Conservation (phyloP, 2,797 vertebrate genomes). For the Bovichtus variegatus region DNA sequence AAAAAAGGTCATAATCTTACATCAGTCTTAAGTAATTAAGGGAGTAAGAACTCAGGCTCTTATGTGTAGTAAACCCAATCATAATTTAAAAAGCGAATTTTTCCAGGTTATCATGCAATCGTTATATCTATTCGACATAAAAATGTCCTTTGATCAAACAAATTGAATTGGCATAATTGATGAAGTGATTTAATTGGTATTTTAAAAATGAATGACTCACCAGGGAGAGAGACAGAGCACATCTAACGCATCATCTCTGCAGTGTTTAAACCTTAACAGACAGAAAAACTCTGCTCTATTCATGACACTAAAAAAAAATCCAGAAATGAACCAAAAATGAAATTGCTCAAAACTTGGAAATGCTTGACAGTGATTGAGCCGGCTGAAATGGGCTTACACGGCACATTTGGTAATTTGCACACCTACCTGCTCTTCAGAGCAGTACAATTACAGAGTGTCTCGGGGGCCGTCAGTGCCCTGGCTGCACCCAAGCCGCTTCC, state of each 20-base stretch:
- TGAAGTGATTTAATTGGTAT: slow-evolving; percentile 6
- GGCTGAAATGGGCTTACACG: slow-evolving; percentile 84
- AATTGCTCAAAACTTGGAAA: slow-evolving; percentile 78
- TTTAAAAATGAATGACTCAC: slow-evolving; percentile 1
- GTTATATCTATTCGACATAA: neutral
- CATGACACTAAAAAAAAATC: slow-evolving; percentile 66
- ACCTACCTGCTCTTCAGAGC: slow-evolving; percentile 88
- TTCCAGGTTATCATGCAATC: neutral
- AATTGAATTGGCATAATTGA: neutral
- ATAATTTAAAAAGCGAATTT: neutral
- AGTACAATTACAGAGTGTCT: slow-evolving; percentile 85
- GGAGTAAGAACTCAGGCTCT: neutral
- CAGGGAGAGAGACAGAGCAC: neutral
- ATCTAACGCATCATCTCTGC: slow-evolving; percentile 28
- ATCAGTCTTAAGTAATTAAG: neutral
- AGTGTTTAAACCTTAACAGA: slow-evolving; percentile 40
- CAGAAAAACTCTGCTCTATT: slow-evolving; percentile 45
- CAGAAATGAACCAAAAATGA: slow-evolving; percentile 73
- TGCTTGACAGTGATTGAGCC: slow-evolving; percentile 82
- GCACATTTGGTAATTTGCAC: slow-evolving; percentile 89
- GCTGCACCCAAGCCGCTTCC: slow-evolving; percentile 68
- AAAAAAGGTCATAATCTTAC: neutral
- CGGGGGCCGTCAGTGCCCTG: slow-evolving; percentile 68
- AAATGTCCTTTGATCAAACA: neutral
- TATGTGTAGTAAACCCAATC: neutral